These are phyloP conservation scores for Matsumurasca onukii DNA, from an alignment of 1,140 invertebrate genomes.

Conservation along the genomic window DNA sequence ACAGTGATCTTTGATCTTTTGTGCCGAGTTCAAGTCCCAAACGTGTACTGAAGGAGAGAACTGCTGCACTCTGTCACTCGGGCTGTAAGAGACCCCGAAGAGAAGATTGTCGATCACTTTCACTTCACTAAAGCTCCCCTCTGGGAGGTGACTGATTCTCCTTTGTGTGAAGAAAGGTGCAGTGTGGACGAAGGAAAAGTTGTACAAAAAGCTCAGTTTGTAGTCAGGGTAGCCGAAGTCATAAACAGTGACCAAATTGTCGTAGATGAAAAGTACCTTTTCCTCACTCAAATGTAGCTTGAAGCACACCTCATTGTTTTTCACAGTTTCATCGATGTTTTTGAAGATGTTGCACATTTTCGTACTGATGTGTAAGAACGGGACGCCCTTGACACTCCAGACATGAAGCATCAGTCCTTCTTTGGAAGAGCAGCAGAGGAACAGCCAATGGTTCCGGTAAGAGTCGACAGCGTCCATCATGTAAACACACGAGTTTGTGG, in stretches of 20 bases:
- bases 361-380: not conserved
- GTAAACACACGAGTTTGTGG: not conserved
- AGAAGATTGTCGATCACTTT: not conserved
- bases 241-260: constrained; percentile 14
- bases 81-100: not conserved
- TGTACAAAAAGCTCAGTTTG: not conserved
- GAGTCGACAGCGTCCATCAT: not conserved
- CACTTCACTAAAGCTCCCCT: constrained; percentile 4
- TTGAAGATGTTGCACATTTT: constrained; percentile 18
- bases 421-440: constrained; percentile 4
- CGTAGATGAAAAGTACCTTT: constrained; percentile 2
- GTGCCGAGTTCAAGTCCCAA: not conserved
- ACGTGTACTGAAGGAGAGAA: constrained; percentile 12
- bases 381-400: constrained; percentile 1
- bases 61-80: not conserved
- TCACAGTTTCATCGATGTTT: not conserved
- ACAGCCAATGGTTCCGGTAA: not conserved
- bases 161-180: not conserved
- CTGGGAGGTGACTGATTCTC: not conserved
- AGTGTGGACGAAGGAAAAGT: constrained; percentile 1
- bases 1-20: constrained; percentile 13
- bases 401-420: constrained; percentile 10
- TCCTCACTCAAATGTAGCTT: not conserved
- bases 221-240: constrained; percentile 7
- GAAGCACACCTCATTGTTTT: constrained; percentile 1